Evolutionary conservation across 2,888 invertebrate species (phyloP).

Genomic region (Pasiphila rectangulata): DNA sequence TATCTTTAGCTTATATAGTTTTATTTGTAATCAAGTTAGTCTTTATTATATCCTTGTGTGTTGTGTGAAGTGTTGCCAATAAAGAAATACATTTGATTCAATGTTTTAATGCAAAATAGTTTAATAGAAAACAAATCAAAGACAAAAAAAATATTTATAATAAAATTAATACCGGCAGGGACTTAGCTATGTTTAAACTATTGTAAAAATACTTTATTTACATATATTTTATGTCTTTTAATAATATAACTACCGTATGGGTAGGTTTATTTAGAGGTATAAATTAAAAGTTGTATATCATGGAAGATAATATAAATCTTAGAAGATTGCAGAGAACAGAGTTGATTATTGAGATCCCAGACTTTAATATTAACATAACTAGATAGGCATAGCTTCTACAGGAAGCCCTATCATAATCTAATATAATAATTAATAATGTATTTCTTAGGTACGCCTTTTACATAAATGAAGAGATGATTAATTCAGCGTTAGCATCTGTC

Average conservation of each 20-base stretch:
- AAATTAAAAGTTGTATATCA: too few species aligned
- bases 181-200: slow-evolving; percentile 47
- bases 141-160: slow-evolving; percentile 34
- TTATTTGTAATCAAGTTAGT: slow-evolving; percentile 5
- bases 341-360: not conserved
- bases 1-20: not conserved
- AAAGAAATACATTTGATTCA: slow-evolving; percentile 15
- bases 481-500: too few species aligned
- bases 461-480: too few species aligned
- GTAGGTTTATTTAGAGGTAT: slow-evolving; percentile 5
- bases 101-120: slow-evolving; percentile 4
- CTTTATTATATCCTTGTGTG: not conserved
- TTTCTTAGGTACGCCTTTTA: too few species aligned
- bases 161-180: slow-evolving; percentile 55
- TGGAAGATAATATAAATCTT: too few species aligned
- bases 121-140: slow-evolving; percentile 35
- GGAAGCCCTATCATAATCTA: too few species aligned
- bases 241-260: slow-evolving; percentile 14
- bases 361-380: too few species aligned
- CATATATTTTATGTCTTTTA: not conserved
- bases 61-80: slow-evolving; percentile 28
- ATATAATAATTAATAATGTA: too few species aligned
- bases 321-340: too few species aligned
- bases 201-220: not conserved
- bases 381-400: not conserved